Percentiles rank a stretch among this genome's conserved stretches.
These are phyloP conservation scores for Myrmophylax atrothorax DNA, from an alignment of 2,113 vertebrate species.

Conservation along the genomic window DNA sequence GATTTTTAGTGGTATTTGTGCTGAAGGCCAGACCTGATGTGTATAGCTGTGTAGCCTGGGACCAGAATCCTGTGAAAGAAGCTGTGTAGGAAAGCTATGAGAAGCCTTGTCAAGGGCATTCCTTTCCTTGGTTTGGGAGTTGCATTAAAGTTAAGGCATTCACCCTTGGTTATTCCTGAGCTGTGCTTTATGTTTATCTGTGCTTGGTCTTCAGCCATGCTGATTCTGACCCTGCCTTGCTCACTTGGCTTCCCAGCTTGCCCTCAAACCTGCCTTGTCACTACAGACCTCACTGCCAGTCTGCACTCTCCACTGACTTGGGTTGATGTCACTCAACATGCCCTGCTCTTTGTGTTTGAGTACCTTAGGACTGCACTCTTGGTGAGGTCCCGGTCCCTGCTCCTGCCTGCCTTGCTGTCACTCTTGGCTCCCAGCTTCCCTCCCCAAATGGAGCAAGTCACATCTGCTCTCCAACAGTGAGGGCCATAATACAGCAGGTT, in stretches of 20 bases:
- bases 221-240: background rate
- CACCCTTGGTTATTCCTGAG: rapidly evolving
- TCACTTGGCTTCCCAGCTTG: background rate
- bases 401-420: background rate
- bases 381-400: background rate
- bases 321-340: background rate
- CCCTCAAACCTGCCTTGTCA: background rate
- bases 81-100: background rate
- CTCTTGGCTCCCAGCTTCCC: background rate
- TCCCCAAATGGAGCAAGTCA: background rate
- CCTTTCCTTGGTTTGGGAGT: rapidly evolving
- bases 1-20: background rate
- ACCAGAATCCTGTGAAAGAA: background rate
- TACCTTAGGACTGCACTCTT: background rate
- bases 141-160: background rate
- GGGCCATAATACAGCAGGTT: background rate
- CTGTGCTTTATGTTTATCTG: rapidly evolving
- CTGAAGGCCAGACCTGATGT: background rate
- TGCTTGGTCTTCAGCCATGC: background rate
- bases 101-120: background rate
- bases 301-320: background rate
- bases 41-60: rapidly evolving
- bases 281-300: background rate
- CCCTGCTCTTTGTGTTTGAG: background rate
- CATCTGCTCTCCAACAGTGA: background rate